phyloP scores from a whole-genome alignment of 2,888 invertebrate genomes.

The Tachina fera region DNA sequence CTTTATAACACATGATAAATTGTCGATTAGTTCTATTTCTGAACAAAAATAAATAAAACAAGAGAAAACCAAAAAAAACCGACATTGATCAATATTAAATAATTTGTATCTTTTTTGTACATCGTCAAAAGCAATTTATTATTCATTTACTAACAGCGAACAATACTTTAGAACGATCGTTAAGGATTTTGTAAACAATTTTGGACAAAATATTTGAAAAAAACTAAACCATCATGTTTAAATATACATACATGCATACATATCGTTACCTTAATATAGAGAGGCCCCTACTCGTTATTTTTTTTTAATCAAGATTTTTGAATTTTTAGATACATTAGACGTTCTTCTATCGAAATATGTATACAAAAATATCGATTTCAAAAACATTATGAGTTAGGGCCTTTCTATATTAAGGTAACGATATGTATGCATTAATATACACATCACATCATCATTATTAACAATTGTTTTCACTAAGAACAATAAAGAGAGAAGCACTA shows the following conservation, averaged over 20 bases:
- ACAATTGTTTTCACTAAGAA: slow-evolving; percentile 40
- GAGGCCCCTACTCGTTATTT: no score
- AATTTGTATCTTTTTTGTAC: slow-evolving; percentile 15
- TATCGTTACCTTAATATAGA: no score
- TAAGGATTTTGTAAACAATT: slow-evolving; percentile 47
- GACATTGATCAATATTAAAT: slow-evolving; percentile 62
- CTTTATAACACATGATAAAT: slow-evolving; percentile 52
- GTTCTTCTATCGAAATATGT: no score
- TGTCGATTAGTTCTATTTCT: slow-evolving; percentile 12
- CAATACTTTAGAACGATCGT: slow-evolving; percentile 18
- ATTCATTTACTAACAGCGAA: background rate
- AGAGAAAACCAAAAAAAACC: slow-evolving; percentile 12
- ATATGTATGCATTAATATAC: slow-evolving; percentile 1
- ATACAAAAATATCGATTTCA: no score
- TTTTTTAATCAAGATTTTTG: no score
- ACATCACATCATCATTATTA: slow-evolving; percentile 31
- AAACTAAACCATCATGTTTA: background rate
- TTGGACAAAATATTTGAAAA: slow-evolving; percentile 12
- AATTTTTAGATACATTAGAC: no score
- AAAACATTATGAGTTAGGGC: no score
- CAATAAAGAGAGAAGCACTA: slow-evolving; percentile 7
- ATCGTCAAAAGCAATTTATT: slow-evolving; percentile 27
- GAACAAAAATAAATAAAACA: background rate
- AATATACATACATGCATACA: no score
- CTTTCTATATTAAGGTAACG: no score